Conservation (phyloP, 2,113 vertebrate species). For the Phyllostomus hastatus region DNA sequence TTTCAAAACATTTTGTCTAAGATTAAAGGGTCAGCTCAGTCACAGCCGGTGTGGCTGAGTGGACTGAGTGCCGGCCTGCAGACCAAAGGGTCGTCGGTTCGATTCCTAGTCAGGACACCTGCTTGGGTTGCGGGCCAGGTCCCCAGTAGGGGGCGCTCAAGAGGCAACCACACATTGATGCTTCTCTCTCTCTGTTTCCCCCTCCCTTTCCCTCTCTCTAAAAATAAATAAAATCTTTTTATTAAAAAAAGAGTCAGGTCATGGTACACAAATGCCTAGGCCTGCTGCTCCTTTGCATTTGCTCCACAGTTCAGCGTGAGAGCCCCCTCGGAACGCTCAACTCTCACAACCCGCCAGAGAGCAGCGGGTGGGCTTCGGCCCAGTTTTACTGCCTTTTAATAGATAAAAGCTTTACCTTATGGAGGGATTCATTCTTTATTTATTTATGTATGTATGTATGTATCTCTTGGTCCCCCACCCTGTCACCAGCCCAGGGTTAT, state of each 20-base stretch:
- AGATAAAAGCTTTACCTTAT: background rate
- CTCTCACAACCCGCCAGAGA: background rate
- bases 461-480: background rate
- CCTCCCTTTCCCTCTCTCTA: too few relatives aligned
- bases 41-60: too few relatives aligned
- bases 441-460: background rate
- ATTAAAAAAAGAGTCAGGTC: background rate
- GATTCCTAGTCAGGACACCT: too few relatives aligned
- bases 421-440: background rate
- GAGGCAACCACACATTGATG: too few relatives aligned
- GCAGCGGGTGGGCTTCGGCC: background rate
- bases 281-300: rapidly evolving
- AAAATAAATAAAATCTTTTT: too few relatives aligned
- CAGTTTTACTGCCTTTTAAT: background rate
- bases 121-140: too few relatives aligned
- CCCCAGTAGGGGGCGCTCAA: too few relatives aligned
- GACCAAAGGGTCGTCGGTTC: too few relatives aligned
- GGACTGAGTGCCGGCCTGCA: too few relatives aligned
- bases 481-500: background rate
- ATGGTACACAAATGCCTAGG: rapidly evolving
- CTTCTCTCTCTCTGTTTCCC: too few relatives aligned
- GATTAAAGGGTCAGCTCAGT: background rate
- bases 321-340: background rate
- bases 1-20: background rate
- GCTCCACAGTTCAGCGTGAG: background rate